Base-by-base conservation (phyloP, 2,888 invertebrate genomes). In the Nebria salina region DNA sequence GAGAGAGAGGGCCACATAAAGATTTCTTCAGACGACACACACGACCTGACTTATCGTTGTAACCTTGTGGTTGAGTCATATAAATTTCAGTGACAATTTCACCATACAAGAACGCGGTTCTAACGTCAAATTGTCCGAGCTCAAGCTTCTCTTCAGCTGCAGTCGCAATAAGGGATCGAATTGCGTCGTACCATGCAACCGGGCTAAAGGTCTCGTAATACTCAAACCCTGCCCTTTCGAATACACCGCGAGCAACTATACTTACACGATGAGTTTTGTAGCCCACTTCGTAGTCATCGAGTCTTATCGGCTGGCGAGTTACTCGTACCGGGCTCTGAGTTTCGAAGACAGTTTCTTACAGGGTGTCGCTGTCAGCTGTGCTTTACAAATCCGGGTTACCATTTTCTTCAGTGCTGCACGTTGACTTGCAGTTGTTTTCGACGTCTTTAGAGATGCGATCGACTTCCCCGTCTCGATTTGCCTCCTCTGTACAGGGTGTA, bases 221-320 rank as follows among this genome's bases (percentile, higher is more conserved):
- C 41, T 77, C n/a, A n/a, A n/a, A n/a, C 84, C 84, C 84, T 64
- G 74, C 41, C 6, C 72, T 78, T 76, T 85, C 84, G 3, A 65
- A 74, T n/a, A 79, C 83, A 8, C 85, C 84, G 54, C 83, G 77
- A 0, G 83, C 84, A 65, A 85, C 85, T 0, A 85, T 82, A 15
- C 86, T 75, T 15, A 83, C 85, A 76, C 84, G 86, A 74, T 41
- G n/a, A 72, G 54, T 0, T 42, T 73, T 65, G 26, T 72, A 72
- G n/a, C 25, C 66, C n/a, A 73, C 78, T 43, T 73, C 65, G 20
- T 78, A 78, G 64, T 78, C 73, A 54, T 74, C 54, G 8, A 54
- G 1, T 9, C 72, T 34, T 41, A 1, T 72, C 4, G 72, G 72
- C 13, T 72, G 8, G 1, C 72, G 34, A 7, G 7, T n/a, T 2